Evolutionary conservation across 2,888 invertebrate species (phyloP), one percentile per base, ranked within the genome.

Genomic region (Stegophylla sp.): DNA sequence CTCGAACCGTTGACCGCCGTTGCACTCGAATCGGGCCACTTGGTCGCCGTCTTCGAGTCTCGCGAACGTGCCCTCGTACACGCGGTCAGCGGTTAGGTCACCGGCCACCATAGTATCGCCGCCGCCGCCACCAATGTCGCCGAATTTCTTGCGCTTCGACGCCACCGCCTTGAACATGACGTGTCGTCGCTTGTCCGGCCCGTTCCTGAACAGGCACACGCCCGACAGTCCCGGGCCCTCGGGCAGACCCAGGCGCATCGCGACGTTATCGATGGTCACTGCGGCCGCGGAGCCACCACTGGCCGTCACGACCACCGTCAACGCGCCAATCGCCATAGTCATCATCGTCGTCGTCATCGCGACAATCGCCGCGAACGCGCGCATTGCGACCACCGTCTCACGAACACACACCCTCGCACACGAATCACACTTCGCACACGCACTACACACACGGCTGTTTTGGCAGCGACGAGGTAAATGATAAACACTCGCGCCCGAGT

Each of bases 41-140:
- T 79, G 79, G 51, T 79, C 79, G n/a, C 79, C 79, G 61, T 79
- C 79, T n/a, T 17, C 48, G n/a, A 79, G 79, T 51, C 79, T 51
- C 1, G 69, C 48, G 23, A 79, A 79, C 51, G 69, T 71, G 69
- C 79, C 79, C 61, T 71, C 79, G 79, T 79, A 79, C 69, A 79
- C 79, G 10, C 79, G 69, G 26, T 79, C 61, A 4, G 79, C 69
- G 51, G 56, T 34, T 48, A 79, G 23, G 23, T 79, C 79, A 17
- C 79, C 79, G 61, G 79, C 79, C 63, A 79, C 79, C 48, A 63
- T 17, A 61, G 71, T 51, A 13, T 79, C 69, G 61, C 67, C 51
- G 0, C 45, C 59, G 56, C 28, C 53, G 15, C 45, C 61, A 59
- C 23, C 34, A 7, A 34, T 34, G 34, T 5, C 4, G 34, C 34